These are phyloP conservation scores for Danio choprae DNA, from an alignment of 2,797 vertebrate genomes.

Conservation along the genomic window DNA sequence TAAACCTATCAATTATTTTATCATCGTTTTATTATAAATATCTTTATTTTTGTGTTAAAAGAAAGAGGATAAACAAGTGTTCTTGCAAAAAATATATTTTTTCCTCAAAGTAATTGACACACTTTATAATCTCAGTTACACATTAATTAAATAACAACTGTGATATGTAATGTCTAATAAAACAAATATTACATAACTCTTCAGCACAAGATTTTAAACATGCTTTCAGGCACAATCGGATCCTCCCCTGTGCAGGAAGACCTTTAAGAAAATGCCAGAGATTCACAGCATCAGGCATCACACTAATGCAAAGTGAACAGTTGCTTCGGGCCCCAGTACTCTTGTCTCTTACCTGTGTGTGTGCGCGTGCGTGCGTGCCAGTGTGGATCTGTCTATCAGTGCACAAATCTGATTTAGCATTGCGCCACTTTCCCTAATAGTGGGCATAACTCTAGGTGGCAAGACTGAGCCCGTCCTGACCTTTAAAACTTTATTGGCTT, in stretches of 20 bases:
- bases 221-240: background rate
- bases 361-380: background rate
- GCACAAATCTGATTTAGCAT: slow-evolving; percentile 39
- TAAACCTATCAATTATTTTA: too few relatives aligned
- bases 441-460: slow-evolving; percentile 39
- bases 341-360: slow-evolving; percentile 59
- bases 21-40: background rate
- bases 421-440: slow-evolving; percentile 33
- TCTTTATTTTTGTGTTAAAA: background rate
- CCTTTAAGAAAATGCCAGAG: slow-evolving; percentile 77
- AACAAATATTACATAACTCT: background rate
- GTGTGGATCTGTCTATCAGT: slow-evolving; percentile 41
- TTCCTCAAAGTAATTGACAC: too few relatives aligned
- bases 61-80: too few relatives aligned
- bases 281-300: slow-evolving; percentile 61
- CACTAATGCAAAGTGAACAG: slow-evolving; percentile 70
- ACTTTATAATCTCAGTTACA: too few relatives aligned
- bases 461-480: slow-evolving; percentile 58
- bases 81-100: too few relatives aligned
- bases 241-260: slow-evolving; percentile 64
- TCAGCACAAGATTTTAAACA: background rate
- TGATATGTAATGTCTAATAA: too few relatives aligned
- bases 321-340: slow-evolving; percentile 68
- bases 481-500: slow-evolving; percentile 67
- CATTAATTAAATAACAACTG: too few relatives aligned